phyloP scores from a whole-genome alignment of 2,113 vertebrate genomes.

The Etia nguti region DNA sequence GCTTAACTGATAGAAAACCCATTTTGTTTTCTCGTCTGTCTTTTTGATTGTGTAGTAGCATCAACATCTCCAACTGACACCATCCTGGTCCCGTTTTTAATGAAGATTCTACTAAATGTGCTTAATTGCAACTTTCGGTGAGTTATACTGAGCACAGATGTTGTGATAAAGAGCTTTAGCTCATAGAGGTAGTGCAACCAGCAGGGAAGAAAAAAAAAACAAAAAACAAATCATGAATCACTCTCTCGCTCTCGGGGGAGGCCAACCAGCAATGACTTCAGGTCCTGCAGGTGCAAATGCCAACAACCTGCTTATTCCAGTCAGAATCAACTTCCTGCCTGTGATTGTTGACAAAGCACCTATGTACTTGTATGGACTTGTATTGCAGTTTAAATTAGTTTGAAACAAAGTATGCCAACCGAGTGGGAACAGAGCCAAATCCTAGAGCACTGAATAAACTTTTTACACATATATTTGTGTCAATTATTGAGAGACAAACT shows the following conservation, averaged over 20 bases:
- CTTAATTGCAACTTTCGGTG: too few relatives aligned
- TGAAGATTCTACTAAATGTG: rapidly evolving
- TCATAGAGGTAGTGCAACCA: not conserved
- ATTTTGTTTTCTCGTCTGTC: not conserved
- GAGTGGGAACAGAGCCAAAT: not conserved
- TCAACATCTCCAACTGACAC: not conserved
- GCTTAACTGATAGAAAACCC: not conserved
- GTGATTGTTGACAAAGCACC: not conserved
- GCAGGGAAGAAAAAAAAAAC: rapidly evolving
- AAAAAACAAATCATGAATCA: rapidly evolving
- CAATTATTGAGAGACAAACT: not conserved
- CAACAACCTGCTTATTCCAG: not conserved
- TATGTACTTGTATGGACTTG: not conserved
- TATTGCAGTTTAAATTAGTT: not conserved
- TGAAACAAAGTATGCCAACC: not conserved
- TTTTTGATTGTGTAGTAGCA: not conserved
- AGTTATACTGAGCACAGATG: too few relatives aligned
- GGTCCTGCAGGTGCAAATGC: not conserved
- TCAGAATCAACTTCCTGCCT: not conserved
- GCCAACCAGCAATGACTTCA: not conserved
- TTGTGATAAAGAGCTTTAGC: not conserved
- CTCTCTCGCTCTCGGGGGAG: rapidly evolving
- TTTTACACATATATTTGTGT: not conserved
- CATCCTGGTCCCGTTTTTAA: rapidly evolving
- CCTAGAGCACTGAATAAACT: not conserved